A percentile compares a stretch with the other conserved stretches of the same genome.
Evolutionary conservation across 1,140 invertebrate species (phyloP).

Genomic region (Mesaphorura yosii): DNA sequence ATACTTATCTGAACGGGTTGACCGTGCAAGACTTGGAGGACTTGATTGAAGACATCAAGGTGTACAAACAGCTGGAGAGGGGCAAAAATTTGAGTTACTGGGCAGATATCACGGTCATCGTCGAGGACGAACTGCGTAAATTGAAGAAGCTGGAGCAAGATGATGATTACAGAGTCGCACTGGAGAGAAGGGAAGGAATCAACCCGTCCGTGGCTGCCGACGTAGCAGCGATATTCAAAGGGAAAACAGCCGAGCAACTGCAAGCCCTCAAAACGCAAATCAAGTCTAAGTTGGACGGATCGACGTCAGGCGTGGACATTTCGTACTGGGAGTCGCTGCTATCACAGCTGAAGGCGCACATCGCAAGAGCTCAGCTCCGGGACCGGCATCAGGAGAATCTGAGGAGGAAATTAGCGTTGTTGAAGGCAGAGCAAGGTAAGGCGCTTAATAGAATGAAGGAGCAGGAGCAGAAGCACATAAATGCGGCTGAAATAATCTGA

Average conservation of each 20-base stretch:
- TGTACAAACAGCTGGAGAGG: slow-evolving; percentile 73
- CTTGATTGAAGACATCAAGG: slow-evolving; percentile 87
- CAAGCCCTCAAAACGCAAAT: slow-evolving; percentile 73
- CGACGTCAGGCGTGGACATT: slow-evolving; percentile 84
- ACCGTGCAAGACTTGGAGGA: slow-evolving; percentile 91
- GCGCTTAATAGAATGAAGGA: no score
- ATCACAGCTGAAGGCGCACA: slow-evolving; percentile 87
- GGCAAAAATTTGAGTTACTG: slow-evolving; percentile 86
- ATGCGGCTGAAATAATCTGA: slow-evolving; percentile 5
- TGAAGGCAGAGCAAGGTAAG: slow-evolving; percentile 72
- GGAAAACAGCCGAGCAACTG: slow-evolving; percentile 79
- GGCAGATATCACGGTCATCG: slow-evolving; percentile 93
- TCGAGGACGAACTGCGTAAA: slow-evolving; percentile 86
- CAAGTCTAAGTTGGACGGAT: slow-evolving; percentile 69
- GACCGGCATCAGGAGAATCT: slow-evolving; percentile 88
- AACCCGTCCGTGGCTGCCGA: slow-evolving; percentile 83
- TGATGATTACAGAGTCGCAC: slow-evolving; percentile 47
- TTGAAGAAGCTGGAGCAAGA: slow-evolving; percentile 58
- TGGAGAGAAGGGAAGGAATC: slow-evolving; percentile 77
- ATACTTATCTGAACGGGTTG: slow-evolving; percentile 86
- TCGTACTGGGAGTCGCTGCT: slow-evolving; percentile 94
- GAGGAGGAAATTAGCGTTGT: slow-evolving; percentile 71
- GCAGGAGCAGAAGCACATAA: slow-evolving; percentile 12
- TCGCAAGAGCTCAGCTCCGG: slow-evolving; percentile 78
- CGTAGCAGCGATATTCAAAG: slow-evolving; percentile 81